phyloP scores from a whole-genome alignment of 2,888 invertebrate genomes.

The Bruchidius siliquastri region DNA sequence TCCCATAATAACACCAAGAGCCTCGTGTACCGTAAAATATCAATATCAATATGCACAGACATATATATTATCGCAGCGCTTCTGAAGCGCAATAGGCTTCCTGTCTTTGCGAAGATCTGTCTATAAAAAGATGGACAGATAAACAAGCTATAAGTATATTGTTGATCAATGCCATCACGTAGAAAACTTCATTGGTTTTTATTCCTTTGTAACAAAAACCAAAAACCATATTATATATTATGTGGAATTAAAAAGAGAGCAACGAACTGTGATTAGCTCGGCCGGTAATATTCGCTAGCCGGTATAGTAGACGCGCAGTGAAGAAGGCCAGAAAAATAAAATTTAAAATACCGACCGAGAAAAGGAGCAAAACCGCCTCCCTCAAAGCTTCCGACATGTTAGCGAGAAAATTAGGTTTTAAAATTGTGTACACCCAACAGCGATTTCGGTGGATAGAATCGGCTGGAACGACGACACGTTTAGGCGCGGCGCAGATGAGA shows the following conservation, averaged over 20 bases:
- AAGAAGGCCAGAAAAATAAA: constrained; percentile 8
- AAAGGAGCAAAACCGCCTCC: constrained; percentile 17
- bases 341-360: constrained; percentile 14
- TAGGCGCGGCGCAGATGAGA: not conserved
- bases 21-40: no score
- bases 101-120: no score
- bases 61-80: no score
- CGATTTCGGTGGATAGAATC: not conserved
- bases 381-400: constrained; percentile 22
- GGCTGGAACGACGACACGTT: not conserved
- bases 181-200: no score
- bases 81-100: no score
- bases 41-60: no score
- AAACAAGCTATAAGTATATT: no score
- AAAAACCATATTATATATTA: no score
- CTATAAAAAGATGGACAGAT: no score
- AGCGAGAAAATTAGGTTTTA: constrained; percentile 25
- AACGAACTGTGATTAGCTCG: not conserved
- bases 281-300: not conserved
- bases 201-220: no score
- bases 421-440: constrained; percentile 18
- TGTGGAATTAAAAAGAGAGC: not conserved
- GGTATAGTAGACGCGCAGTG: not conserved
- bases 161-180: no score
- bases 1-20: no score